Base-by-base conservation (phyloP, 2,113 vertebrate genomes). In the Salvelinus alpinus region DNA sequence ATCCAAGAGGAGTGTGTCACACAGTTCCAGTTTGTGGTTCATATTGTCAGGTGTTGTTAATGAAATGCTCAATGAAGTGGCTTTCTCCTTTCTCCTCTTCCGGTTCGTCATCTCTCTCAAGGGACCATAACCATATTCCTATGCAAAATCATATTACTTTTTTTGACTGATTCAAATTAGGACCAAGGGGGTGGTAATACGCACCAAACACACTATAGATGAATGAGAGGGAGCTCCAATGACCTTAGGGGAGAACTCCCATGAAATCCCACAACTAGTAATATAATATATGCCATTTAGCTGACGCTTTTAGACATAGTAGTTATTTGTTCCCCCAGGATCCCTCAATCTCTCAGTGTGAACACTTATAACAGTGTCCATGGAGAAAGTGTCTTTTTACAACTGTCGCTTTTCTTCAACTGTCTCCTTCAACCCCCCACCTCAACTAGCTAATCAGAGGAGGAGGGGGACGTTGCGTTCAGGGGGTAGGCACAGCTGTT, bases 401-500 rank as follows among this genome's bases (percentile, higher is more conserved):
- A 22, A n/a, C 59, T 62, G 59, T 54, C 51, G 5, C 51, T 54
- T 54, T 54, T 18, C 51, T 54, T 54, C 14, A 54, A 18, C 16
- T 54, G 51, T 18, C 51, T 18, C 13, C 16, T 54, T 62, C 59
- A 62, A 3, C 59, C 59, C n/a, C n/a, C 59, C 59, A n/a, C n/a
- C 59, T 62, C 59, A 54, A 54, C 14, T 22, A 22, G n/a, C n/a
- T 22, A n/a, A 62, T 22, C 59, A 48, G 72, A 44, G 60, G 34
- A 11, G 59, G 25, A 44, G 51, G 51, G 22, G 27, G 51, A 3
- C 6, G 16, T 31, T 5, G 24, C 13, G 4, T 13, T 24, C 13
- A 27, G 70, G 64, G 64, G 24, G 13, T 84, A 80, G 82, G 22
- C 16, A 16, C 24, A 62, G 64, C 47, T 69, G 65, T 70, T 38